phyloP scores from a whole-genome alignment of 2,797 vertebrate species.

The Sebastes steindachneri region DNA sequence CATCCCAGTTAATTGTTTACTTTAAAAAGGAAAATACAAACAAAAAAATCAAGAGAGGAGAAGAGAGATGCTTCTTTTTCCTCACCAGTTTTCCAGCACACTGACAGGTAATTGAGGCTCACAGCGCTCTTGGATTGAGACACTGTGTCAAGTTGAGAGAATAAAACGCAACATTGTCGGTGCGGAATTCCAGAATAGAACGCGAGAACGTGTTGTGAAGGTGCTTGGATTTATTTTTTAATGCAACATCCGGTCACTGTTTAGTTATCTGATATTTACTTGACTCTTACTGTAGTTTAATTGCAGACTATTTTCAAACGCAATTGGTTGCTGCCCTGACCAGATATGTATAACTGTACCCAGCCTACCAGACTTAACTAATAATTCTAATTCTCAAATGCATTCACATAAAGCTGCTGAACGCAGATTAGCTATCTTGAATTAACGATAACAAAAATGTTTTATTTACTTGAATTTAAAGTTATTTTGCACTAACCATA shows the following conservation, averaged over 20 bases:
- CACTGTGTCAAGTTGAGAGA: not conserved
- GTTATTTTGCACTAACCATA: no score
- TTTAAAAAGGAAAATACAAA: not conserved
- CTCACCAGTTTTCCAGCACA: not conserved
- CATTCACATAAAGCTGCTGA: no score
- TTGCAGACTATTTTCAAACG: not conserved
- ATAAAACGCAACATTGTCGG: conserved; percentile 1
- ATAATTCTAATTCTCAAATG: not conserved
- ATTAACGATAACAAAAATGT: no score
- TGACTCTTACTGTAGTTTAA: not conserved
- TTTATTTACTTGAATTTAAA: no score
- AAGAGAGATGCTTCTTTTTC: not conserved
- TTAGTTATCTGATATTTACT: not conserved
- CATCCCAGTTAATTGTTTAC: not conserved
- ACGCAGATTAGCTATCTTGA: no score
- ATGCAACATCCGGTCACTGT: not conserved
- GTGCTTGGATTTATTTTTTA: not conserved
- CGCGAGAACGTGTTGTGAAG: accelerated
- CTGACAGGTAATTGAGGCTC: not conserved
- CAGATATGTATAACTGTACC: not conserved
- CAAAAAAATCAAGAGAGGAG: not conserved
- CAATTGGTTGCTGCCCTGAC: not conserved
- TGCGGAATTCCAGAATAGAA: conserved; percentile 39
- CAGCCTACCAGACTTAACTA: not conserved
- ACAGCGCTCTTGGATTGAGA: conserved; percentile 19